Base-by-base conservation (phyloP, 2,888 invertebrate genomes). In the Lasioglossum marginatum region DNA sequence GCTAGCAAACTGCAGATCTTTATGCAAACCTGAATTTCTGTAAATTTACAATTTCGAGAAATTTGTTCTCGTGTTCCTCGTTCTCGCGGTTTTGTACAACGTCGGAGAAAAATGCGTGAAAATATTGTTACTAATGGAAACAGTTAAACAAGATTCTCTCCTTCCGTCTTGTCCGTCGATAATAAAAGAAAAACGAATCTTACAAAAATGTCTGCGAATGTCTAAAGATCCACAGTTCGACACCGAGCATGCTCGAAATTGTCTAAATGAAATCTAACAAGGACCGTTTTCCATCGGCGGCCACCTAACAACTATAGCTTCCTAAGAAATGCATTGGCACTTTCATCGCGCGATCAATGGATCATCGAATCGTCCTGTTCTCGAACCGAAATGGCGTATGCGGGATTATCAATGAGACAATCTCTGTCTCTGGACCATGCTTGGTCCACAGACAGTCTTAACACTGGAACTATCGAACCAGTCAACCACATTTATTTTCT, bases 261-360 rank as follows among this genome's bases (percentile, higher is more conserved):
- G 34, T 19, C 66, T 68, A 68, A 68, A 68, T 10, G 71, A 71
- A 43, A 27, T 71, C 27, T 71, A 71, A 43, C 16, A 34, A 5
- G 27, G 48, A 14, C 63, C 40, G 43, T 45, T 43, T n/a, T 16
- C 66, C 31, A 66, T n/a, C 14, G 66, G 34, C 31, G 31, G 43
- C 27, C 34, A 72, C 70, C 70, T 70, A 84, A 78, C 48, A 34
- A 45, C 57, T 75, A 68, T 77, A 40, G 12, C 52, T 82, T 27
- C 40, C 63, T 80, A 66, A 70, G 84, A 88, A 84, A 34, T 82
- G 73, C 71, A 80, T 87, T 88, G 88, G 84, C 88, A 88, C 73
- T 87, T 73, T 77, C 40, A 57, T 37, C 23, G 77, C 34, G 31
- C 34, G 45, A 66, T 68, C 63, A 37, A 40, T 23, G 72, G 34